Base-by-base conservation (phyloP, 2,797 vertebrate species). In the Crocodylus rhombifer region DNA sequence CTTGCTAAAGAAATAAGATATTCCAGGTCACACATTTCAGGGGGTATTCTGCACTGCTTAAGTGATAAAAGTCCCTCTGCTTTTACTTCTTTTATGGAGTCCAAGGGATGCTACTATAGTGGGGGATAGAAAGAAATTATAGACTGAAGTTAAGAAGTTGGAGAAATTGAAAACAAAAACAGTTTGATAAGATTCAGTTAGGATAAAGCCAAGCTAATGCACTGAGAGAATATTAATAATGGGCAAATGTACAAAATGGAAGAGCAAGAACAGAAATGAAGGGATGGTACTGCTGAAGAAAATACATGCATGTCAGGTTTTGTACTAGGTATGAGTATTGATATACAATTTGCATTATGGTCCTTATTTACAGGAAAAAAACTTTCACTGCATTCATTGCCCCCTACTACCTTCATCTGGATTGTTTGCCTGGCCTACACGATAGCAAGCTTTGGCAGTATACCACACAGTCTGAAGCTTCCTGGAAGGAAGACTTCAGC, bases 111-210 rank as follows among this genome's bases (percentile, higher is more conserved):
- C 1, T 77, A 60, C 69, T 23, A 36, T 2, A 55, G 42, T 1
- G 6, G 26, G 91, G 7, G 89, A 86, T 23, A 81, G 7, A 55
- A 57, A 85, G 60, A 93, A 95, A 71, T 20, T 63, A 3, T 7
- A 77, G n/a, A 14, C 51, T 7, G 77, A 2, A 76, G 77, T 80
- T 65, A 89, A 67, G 4, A 77, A 7, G 36, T 8, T 30, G 2
- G 6, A 84, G 23, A 77, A 92, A 80, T 62, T 17, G 11, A 10
- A 3, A 42, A 55, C 69, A 67, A 67, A 58, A 5, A 6, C 1
- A 33, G 13, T 79, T 65, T 93, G 2, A 26, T 82, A 91, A 88
- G 21, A 91, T 93, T 90, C 17, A 80, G 6, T 93, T 92, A 92
- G 51, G 30, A 89, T 92, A 90, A 92, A 94, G 13, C 14, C 80